Conservation (phyloP, 2,888 invertebrate genomes). For the Eupithecia inturbata region DNA sequence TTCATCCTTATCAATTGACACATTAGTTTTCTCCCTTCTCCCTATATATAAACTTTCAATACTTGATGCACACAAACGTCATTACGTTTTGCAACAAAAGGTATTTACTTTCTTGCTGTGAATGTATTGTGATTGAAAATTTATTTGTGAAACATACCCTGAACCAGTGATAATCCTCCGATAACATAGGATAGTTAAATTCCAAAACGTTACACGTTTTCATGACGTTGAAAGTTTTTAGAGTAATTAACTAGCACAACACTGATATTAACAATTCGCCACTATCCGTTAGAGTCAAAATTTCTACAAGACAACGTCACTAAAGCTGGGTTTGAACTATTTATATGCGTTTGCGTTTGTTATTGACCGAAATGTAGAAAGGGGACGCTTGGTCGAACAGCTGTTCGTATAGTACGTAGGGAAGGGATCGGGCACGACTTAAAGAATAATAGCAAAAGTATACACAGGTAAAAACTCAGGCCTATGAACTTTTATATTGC, state of each 20-base stretch:
- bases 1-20: background rate
- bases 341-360: conserved; percentile 49
- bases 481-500: conserved; percentile 40
- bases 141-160: conserved; percentile 46
- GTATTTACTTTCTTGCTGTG: background rate
- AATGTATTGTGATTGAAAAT: background rate
- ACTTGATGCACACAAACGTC: background rate
- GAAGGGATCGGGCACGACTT: conserved; percentile 25
- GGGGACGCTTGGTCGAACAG: conserved; percentile 46
- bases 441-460: conserved; percentile 18
- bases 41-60: background rate
- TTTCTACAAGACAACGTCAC: conserved; percentile 38
- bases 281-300: conserved; percentile 38
- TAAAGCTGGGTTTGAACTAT: conserved; percentile 44
- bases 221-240: conserved; percentile 54
- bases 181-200: conserved; percentile 58
- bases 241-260: conserved; percentile 51
- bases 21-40: background rate
- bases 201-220: conserved; percentile 53
- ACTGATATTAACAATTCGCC: conserved; percentile 51
- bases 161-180: conserved; percentile 49
- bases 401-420: conserved; percentile 46
- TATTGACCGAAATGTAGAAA: conserved; percentile 38
- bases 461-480: conserved; percentile 65
- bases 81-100: background rate